Base-by-base conservation (phyloP, 1,140 invertebrate genomes). In the Trichogramma pretiosum region DNA sequence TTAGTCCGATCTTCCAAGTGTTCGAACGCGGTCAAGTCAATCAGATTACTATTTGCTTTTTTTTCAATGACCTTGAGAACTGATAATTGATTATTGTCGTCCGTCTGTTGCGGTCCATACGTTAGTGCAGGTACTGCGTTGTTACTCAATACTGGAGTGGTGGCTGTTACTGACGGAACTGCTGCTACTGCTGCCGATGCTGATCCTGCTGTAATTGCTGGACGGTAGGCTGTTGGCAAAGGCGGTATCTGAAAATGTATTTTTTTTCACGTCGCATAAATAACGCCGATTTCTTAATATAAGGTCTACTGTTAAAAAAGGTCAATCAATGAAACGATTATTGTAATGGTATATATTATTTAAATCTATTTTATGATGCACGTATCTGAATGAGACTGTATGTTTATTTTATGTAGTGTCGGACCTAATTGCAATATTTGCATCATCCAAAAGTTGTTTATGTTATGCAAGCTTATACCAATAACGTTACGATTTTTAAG, bases 1-100 rank as follows among this genome's bases (percentile, higher is more conserved):
- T 77, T 79, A 58, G 77, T 77, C 64, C 77, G 76, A 41, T 74
- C 66, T 14, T 65, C 65, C 14, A 57, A 47, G 46, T 59, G 54
- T 32, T 75, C 72, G 42, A 64, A 76, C 39, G 60, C 61, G 48
- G 59, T 71, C 47, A 78, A 58, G 60, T 77, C 75, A 58, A 77
- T 78, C 38, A 77, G 65, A 65, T 77, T 77, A 59, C 68, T 76
- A 59, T 77, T 74, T 53, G 70, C 65, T 28, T 72, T 70, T 39
- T 75, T 76, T 54, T 73, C 73, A 22, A 74, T 67, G 13, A 73
- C 56, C 60, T 68, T 74, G 30, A 74, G 58, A 37, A 74, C 68
- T 48, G 62, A 70, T 30, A 74, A 48, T 37, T 69, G 62, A 33
- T 62, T 59, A 10, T 69, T 63, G 24, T 72, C 67, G 9, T 47